Percentiles rank a stretch among this genome's conserved stretches.
phyloP scores from a whole-genome alignment of 2,888 invertebrate species.

The Lasioglossum marginatum region DNA sequence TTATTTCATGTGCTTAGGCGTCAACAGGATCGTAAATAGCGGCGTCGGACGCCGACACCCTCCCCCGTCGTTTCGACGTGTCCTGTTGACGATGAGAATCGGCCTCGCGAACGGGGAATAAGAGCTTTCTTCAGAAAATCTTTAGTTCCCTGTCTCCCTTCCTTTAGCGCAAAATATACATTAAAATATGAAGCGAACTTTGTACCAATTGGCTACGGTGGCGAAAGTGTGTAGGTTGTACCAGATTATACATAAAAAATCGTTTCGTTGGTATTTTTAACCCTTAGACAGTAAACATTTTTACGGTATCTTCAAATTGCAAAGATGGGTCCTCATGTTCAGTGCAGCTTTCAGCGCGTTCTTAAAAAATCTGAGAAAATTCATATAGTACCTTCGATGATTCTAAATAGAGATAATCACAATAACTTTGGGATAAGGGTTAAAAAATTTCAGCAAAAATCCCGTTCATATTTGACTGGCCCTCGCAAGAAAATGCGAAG shows the following conservation, averaged over 20 bases:
- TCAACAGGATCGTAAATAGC: constrained; percentile 66
- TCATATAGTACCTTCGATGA: too few species aligned
- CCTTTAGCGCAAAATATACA: background rate
- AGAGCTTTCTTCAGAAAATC: background rate
- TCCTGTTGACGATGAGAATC: constrained; percentile 17
- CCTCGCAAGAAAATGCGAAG: background rate
- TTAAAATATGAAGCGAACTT: background rate
- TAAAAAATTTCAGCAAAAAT: background rate
- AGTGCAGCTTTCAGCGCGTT: too few species aligned
- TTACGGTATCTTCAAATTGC: too few species aligned
- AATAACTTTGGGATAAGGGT: too few species aligned
- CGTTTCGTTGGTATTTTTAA: too few species aligned
- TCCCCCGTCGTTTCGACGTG: constrained; percentile 34
- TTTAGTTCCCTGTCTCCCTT: background rate
- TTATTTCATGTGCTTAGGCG: constrained; percentile 70
- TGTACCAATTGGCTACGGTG: too few species aligned
- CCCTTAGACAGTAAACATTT: too few species aligned
- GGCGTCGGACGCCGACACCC: constrained; percentile 34
- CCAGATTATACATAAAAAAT: too few species aligned
- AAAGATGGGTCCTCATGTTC: too few species aligned
- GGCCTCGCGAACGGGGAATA: background rate
- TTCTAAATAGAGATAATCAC: too few species aligned
- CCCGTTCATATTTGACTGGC: background rate
- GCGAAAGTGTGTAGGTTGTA: too few species aligned
- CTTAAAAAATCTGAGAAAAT: too few species aligned